phyloP scores from a whole-genome alignment of 2,888 invertebrate genomes.

The Alcis repandata region DNA sequence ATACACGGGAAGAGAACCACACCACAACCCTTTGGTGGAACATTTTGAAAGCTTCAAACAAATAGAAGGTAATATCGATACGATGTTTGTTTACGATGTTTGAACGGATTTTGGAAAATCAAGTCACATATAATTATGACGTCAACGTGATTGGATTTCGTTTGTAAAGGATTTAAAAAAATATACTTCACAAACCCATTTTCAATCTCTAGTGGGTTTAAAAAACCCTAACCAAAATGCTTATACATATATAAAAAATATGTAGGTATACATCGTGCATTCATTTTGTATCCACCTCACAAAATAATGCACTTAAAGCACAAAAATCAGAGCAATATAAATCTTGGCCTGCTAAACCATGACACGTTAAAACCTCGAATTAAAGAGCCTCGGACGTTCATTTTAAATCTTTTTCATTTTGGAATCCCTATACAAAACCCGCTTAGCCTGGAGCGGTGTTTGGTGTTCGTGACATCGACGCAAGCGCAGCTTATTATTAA shows the following conservation, averaged over 20 bases:
- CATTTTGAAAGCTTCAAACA: slow-evolving; percentile 63
- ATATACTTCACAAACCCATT: not conserved
- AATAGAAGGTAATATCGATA: slow-evolving; percentile 64
- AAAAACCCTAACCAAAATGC: not conserved
- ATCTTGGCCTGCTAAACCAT: slow-evolving; percentile 25
- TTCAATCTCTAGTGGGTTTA: not conserved
- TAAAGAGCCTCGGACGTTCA: slow-evolving; percentile 47
- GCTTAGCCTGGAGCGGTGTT: slow-evolving; percentile 71
- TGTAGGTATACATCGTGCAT: no score
- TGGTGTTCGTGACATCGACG: slow-evolving; percentile 82
- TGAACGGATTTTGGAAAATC: slow-evolving; percentile 48
- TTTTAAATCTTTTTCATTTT: slow-evolving; percentile 67
- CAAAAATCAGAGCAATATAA: slow-evolving; percentile 27
- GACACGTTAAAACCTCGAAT: slow-evolving; percentile 40
- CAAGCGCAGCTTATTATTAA: slow-evolving; percentile 81
- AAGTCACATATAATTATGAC: slow-evolving; percentile 48
- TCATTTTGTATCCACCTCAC: not conserved
- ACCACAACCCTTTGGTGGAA: slow-evolving; percentile 61
- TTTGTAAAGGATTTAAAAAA: slow-evolving; percentile 18
- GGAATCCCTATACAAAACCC: slow-evolving; percentile 56
- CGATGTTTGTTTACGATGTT: slow-evolving; percentile 47
- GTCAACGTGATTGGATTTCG: slow-evolving; percentile 34
- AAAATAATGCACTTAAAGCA: slow-evolving; percentile 15
- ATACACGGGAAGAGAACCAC: slow-evolving; percentile 67
- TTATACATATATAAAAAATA: no score